phyloP scores from a whole-genome alignment of 2,113 vertebrate genomes.

The Phalacrocorax pelagicus region DNA sequence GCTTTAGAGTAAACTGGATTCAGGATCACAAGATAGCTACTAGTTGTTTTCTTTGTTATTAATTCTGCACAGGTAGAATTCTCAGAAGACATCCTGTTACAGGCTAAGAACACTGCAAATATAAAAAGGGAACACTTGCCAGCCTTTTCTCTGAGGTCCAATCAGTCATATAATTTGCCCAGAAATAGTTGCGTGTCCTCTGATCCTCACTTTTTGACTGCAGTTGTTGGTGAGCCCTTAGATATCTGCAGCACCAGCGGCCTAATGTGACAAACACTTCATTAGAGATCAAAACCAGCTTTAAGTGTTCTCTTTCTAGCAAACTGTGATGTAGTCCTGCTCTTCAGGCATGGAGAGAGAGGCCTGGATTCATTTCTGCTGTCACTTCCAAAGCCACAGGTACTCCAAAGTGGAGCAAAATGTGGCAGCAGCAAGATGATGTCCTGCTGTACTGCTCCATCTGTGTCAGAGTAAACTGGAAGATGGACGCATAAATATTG shows the following conservation, averaged over 20 bases:
- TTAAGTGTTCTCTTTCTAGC: neutral
- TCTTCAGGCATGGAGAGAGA: neutral
- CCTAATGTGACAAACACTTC: neutral
- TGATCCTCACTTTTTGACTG: neutral
- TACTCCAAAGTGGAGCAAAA: neutral
- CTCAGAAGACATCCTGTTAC: neutral
- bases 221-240: rapidly evolving
- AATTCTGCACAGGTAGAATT: neutral
- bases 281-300: neutral
- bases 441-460: neutral
- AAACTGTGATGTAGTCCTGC: neutral
- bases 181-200: neutral
- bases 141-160: neutral
- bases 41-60: neutral
- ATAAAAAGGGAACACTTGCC: neutral
- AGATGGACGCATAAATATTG: neutral
- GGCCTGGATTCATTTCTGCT: neutral
- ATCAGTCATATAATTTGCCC: neutral
- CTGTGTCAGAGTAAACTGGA: neutral
- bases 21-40: rapidly evolving
- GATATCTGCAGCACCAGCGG: neutral
- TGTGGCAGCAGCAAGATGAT: neutral
- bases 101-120: neutral
- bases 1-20: neutral
- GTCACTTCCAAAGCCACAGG: rapidly evolving